These are phyloP conservation scores for Tupiocoris notatus DNA, from an alignment of 2,888 invertebrate species.

Conservation along the genomic window DNA sequence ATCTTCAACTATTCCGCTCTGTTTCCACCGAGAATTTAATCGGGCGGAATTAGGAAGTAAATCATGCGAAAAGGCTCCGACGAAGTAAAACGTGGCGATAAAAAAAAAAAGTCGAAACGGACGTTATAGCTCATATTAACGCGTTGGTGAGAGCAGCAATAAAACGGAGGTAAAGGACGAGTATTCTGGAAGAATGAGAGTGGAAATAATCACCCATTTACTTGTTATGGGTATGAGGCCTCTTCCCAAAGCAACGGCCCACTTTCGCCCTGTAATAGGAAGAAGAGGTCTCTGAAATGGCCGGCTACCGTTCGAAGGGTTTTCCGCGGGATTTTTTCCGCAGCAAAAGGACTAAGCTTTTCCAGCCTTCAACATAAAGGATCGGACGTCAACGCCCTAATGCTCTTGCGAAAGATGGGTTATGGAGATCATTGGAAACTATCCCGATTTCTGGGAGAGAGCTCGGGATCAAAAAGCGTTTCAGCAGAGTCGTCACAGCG, in stretches of 20 bases:
- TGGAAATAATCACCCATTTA: conserved; percentile 18
- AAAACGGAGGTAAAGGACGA: neutral
- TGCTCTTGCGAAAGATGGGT: too few relatives aligned
- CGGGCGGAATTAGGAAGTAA: too few relatives aligned
- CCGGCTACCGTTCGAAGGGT: neutral
- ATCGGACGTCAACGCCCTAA: neutral
- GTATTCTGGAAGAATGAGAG: neutral
- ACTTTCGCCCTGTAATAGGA: neutral
- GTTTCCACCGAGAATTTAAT: too few relatives aligned
- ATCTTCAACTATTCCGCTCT: too few relatives aligned
- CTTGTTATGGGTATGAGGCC: conserved; percentile 16
- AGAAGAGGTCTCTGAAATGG: neutral
- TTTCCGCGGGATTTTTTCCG: neutral
- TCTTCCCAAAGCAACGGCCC: neutral
- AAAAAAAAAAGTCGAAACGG: neutral
- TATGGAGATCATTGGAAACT: too few relatives aligned
- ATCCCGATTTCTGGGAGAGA: too few relatives aligned
- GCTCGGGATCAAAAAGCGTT: too few relatives aligned
- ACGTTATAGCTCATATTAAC: conserved; percentile 14
- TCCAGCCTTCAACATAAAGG: neutral
- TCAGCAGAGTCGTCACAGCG: too few relatives aligned
- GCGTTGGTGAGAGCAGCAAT: neutral
- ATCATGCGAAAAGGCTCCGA: too few relatives aligned
- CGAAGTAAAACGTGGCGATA: neutral
- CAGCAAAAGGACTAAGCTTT: neutral